Percentiles rank a stretch among this genome's conserved stretches.
Evolutionary conservation across 2,888 invertebrate species (phyloP).

Genomic region (Miltochrista miniata): DNA sequence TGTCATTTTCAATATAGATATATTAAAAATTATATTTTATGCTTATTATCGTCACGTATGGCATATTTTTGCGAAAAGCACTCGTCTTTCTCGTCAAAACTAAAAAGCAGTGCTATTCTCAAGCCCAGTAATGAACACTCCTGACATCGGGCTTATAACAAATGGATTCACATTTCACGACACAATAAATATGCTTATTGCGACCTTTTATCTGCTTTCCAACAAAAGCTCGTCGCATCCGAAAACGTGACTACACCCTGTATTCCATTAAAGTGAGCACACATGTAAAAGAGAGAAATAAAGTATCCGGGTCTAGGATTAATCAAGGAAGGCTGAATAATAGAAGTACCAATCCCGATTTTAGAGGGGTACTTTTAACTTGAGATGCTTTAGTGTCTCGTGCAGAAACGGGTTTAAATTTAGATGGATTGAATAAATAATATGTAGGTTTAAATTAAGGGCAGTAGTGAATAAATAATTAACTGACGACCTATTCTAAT

Average conservation of each 20-base stretch:
- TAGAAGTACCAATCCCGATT: not conserved
- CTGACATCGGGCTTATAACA: slow-evolving; percentile 21
- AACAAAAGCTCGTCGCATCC: slow-evolving; percentile 23
- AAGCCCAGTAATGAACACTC: slow-evolving; percentile 9
- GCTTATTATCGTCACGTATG: too few relatives aligned
- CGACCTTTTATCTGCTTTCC: slow-evolving; percentile 24
- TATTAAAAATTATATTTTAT: too few relatives aligned
- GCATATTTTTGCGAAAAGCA: too few relatives aligned
- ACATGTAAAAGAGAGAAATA: slow-evolving; percentile 1
- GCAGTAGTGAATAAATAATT: too few relatives aligned
- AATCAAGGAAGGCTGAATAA: slow-evolving; percentile 4
- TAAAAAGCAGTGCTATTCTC: not conserved
- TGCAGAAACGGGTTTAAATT: not conserved
- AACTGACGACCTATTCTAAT: too few relatives aligned
- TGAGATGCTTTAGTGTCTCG: not conserved
- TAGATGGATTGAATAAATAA: too few relatives aligned
- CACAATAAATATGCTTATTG: slow-evolving; percentile 40
- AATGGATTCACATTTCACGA: slow-evolving; percentile 32
- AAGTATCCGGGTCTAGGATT: not conserved
- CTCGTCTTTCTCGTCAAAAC: too few relatives aligned
- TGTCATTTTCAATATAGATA: too few relatives aligned
- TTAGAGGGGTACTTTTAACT: not conserved
- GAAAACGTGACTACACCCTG: slow-evolving; percentile 9
- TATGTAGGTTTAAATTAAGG: too few relatives aligned
- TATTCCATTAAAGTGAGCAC: slow-evolving; percentile 4